These are phyloP conservation scores for Drosophila robusta DNA, from an alignment of 2,888 invertebrate genomes.

Conservation along the genomic window DNA sequence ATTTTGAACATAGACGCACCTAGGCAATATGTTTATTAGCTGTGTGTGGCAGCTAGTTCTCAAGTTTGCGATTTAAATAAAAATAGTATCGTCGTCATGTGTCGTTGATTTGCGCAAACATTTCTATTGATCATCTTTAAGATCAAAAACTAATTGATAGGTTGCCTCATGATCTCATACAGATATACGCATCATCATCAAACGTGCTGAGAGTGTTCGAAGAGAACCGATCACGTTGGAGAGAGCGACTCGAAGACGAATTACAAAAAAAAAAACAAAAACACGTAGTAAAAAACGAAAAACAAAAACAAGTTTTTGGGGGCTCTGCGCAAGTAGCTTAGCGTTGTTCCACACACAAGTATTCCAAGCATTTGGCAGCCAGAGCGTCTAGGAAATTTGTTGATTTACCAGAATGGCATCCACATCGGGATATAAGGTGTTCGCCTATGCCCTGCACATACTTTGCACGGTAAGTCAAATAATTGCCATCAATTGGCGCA, in stretches of 20 bases:
- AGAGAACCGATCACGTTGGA: not conserved
- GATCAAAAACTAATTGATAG: conserved; percentile 9
- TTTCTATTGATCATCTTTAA: conserved; percentile 13
- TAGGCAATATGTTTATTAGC: conserved; percentile 23
- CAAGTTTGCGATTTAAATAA: conserved; percentile 20
- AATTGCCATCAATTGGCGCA: conserved; percentile 16
- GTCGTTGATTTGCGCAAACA: conserved; percentile 6
- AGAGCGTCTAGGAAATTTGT: not conserved
- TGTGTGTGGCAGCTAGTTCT: not conserved
- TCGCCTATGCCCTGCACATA: conserved; percentile 70
- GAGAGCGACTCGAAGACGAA: conserved; percentile 1
- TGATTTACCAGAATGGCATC: conserved; percentile 63
- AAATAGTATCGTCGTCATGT: conserved; percentile 28
- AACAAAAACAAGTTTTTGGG: conserved; percentile 34
- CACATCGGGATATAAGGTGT: conserved; percentile 71
- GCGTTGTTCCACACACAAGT: conserved; percentile 7
- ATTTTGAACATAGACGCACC: conserved; percentile 25
- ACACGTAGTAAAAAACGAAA: too few species aligned
- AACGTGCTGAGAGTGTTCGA: conserved; percentile 9
- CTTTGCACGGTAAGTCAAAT: conserved; percentile 74
- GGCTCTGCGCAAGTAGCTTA: conserved; percentile 11
- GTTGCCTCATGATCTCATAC: conserved; percentile 46
- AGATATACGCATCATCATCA: conserved; percentile 4
- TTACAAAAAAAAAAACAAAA: conserved; percentile 19
- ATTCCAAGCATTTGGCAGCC: conserved; percentile 12